Conservation (phyloP, 2,797 vertebrate species). For the Clarias fuscus region DNA sequence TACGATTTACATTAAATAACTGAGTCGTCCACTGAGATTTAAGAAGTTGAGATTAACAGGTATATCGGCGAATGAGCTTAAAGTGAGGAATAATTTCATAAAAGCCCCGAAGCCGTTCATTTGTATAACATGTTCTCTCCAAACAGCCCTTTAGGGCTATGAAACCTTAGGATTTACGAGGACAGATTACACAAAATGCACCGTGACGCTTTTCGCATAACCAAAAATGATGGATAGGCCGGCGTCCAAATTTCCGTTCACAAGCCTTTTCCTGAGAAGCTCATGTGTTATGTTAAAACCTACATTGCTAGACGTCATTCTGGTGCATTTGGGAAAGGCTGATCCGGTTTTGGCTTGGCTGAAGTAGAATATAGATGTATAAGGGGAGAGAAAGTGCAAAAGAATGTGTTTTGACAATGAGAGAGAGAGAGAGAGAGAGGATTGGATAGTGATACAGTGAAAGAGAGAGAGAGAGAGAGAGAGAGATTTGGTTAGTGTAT, state of each 20-base stretch:
- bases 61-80: not conserved
- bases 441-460: slow-evolving; percentile 28
- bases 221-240: slow-evolving; percentile 33
- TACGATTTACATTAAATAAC: not conserved
- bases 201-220: not conserved
- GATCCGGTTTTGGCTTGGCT: slow-evolving; percentile 5
- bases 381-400: slow-evolving; percentile 37
- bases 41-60: not conserved
- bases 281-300: slow-evolving; percentile 26
- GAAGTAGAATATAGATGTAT: slow-evolving; percentile 21
- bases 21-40: not conserved
- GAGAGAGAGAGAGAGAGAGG: slow-evolving; percentile 50
- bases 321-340: slow-evolving; percentile 20
- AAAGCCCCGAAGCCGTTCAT: not conserved
- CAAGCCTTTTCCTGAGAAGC: slow-evolving; percentile 13
- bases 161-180: not conserved
- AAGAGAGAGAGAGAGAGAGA: slow-evolving; percentile 1
- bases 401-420: slow-evolving; percentile 56
- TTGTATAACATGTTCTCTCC: not conserved
- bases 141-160: not conserved
- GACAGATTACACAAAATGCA: slow-evolving; percentile 13
- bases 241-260: slow-evolving; percentile 14
- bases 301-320: slow-evolving; percentile 10
- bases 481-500: slow-evolving; percentile 36
- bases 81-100: not conserved